Evolutionary conservation across 2,797 vertebrate species (phyloP), one percentile per base, ranked within the genome.

Genomic region (Leptatherina wallacei): DNA sequence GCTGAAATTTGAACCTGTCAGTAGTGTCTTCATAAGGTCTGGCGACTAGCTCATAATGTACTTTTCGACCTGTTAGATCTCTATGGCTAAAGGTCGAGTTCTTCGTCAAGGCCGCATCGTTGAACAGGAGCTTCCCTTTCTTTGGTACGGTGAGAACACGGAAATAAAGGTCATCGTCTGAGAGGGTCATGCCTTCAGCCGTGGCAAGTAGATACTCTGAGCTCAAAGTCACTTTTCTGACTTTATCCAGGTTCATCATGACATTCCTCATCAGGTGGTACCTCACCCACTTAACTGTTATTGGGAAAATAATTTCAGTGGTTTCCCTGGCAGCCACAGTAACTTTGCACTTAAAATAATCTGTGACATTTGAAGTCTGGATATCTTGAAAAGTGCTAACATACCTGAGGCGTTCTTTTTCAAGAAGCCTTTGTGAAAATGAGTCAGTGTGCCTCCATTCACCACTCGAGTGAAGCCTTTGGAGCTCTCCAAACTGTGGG

Each of bases 331-430:
- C 89, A 65, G 93, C 95, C 66, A 98, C 51, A 11, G 49, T 94
- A 73, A 98, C 93, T 93, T 93, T 96, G 90, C 95, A 97, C 82
- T 94, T 96, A 79, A 99, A 98, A 13, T 92, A 87, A 83, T 98
- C 97, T 0, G 78, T 93, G 54, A 91, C 33, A 16, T 96, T 95
- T 67, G 90, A 84, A 11, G 86, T 89, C 82, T 97, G 96, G 70
- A 95, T 85, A 49, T 94, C 93, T 85, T 86, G 93, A 79, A 91
- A 97, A 51, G 94, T 96, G 87, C 92, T 95, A 7, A 88, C 79
- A 58, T 98, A 98, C 63, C 94, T 91, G 35, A 98, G 84, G 1
- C 87, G 82, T 49, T 86, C 90, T 75, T 81, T 92, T 85, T 96
- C 95, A 42, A 98, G 61, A 55, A 96, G 94, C 40, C 54, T 90